Evolutionary conservation across 1,140 invertebrate species (phyloP), one percentile per base, ranked within the genome.

Genomic region (Bombus huntii): DNA sequence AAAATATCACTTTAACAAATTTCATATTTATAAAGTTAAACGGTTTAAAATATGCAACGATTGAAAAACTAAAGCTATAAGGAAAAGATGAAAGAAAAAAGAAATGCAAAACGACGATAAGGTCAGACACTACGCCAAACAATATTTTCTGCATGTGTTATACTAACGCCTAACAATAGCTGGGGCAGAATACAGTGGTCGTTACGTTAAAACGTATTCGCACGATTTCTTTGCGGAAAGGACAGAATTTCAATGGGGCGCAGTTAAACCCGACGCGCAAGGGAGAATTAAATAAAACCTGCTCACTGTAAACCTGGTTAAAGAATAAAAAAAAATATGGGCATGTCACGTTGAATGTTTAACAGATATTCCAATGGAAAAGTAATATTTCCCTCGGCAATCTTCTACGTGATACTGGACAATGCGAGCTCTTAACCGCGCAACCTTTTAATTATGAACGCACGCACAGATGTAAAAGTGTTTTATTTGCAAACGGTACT

Each of bases 241-340:
- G 37, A 86, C 75, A 87, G 82, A 86, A 89, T 89, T 91, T 91
- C 89, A 91, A 91, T 91, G 88, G 31, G 44, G 65, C 37, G 39
- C 62, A 65, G 81, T 85, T 90, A 88, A 90, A 59, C 75, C 62
- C 82, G 68, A 25, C 13, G 71, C 44, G 39, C 76, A 62, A 70
- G 39, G 62, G 75, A 68, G 71, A 87, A 89, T 91, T 87, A 91
- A 89, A 89, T 90, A 90, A 91, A 91, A 85, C 85, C 44, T 22
- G 53, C 59, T 84, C 53, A 53, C 73, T 62, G 62, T 42, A 12
- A 22, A 5, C 70, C n/a, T 59, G 39, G 75, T 28, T 39, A 39
- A 37, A 57, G 31, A 83, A 77, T 72, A 75, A 84, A 88, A 84
- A 31, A 57, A 37, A 28, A 59, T 10, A 31, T 62, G 37, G 82